Base-by-base conservation (phyloP, 37 sponge, comb jelly and placozoan genomes). In the Theonella swinhoei region DNA sequence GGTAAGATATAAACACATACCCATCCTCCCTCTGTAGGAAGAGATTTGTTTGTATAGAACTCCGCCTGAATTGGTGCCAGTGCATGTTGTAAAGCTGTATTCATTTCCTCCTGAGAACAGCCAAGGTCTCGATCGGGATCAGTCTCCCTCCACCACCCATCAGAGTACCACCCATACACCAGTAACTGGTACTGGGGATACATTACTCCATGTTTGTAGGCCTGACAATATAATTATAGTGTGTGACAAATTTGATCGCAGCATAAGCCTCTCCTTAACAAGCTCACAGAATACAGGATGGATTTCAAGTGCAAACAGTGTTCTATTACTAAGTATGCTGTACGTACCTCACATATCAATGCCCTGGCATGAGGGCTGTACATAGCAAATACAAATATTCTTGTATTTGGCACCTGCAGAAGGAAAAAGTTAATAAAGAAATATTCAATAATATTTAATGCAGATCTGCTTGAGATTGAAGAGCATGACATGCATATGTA, bases 311-410 rank as follows among this genome's bases (percentile, higher is more conserved):
- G n/a, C n/a, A n/a, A n/a, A n/a, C n/a, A n/a, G n/a, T n/a, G n/a
- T n/a, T n/a, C n/a, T n/a, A n/a, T n/a, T n/a, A n/a, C n/a, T n/a
- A n/a, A n/a, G n/a, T n/a, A n/a, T n/a, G n/a, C n/a, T n/a, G n/a
- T n/a, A n/a, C 54, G 7, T 63, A 83, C 84, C 76, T 83, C 84
- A 75, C 84, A 83, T 0, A 83, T 8, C 1, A 83, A 68, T 32
- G 66, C 65, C 43, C 75, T 35, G 64, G 84, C 84, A 75, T 83
- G 75, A 4, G 23, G 26, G 31, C 75, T 37, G 38, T 83, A 83
- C 35, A 29, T 67, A 1, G 37, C 42, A 29, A 75, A 4, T 17
- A 83, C 22, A 39, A 36, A 67, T 17, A 83, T 83, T 24, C 84
- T 74, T 25, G 54, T 28, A 20, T 75, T 54, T 4, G 42, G 20